These are phyloP conservation scores for Telenomus remus DNA, from an alignment of 1,140 invertebrate genomes.

Conservation along the genomic window DNA sequence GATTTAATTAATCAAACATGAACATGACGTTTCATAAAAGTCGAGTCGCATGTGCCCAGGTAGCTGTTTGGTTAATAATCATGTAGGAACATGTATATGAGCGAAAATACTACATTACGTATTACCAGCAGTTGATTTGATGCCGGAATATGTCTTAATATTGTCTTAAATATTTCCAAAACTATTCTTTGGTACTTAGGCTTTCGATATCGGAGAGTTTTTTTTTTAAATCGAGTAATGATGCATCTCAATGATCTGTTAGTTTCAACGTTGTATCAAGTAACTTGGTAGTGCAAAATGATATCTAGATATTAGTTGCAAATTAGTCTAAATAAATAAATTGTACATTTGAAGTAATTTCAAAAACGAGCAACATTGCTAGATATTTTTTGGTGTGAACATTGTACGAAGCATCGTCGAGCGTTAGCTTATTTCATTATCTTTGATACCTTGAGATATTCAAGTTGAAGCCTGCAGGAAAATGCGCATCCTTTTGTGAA, in stretches of 20 bases:
- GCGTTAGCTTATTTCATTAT: slow-evolving; percentile 37
- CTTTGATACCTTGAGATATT: slow-evolving; percentile 25
- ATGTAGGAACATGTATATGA: slow-evolving; percentile 30
- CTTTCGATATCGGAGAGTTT: too few relatives aligned
- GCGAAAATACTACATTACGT: slow-evolving; percentile 22
- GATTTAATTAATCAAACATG: slow-evolving; percentile 52
- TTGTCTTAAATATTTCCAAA: slow-evolving; percentile 32
- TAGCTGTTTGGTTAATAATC: slow-evolving; percentile 43
- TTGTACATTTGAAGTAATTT: too few relatives aligned
- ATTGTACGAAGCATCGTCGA: slow-evolving; percentile 30
- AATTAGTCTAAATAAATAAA: too few relatives aligned
- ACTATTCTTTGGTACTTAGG: too few relatives aligned
- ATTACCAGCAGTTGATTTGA: slow-evolving; percentile 29
- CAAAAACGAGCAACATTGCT: slow-evolving; percentile 3
- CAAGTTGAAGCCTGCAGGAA: slow-evolving; percentile 13
- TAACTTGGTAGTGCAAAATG: slow-evolving; percentile 5
- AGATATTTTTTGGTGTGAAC: slow-evolving; percentile 27
- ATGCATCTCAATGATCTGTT: slow-evolving; percentile 25
- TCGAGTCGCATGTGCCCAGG: slow-evolving; percentile 25
- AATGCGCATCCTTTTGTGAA: slow-evolving; percentile 52
- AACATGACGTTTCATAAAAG: slow-evolving; percentile 41
- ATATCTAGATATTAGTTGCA: too few relatives aligned
- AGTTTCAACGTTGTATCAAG: slow-evolving; percentile 6
- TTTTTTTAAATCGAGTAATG: slow-evolving; percentile 9
- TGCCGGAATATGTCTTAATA: slow-evolving; percentile 56